Conservation (phyloP, 2,113 vertebrate genomes). For the Epinephelus moara region DNA sequence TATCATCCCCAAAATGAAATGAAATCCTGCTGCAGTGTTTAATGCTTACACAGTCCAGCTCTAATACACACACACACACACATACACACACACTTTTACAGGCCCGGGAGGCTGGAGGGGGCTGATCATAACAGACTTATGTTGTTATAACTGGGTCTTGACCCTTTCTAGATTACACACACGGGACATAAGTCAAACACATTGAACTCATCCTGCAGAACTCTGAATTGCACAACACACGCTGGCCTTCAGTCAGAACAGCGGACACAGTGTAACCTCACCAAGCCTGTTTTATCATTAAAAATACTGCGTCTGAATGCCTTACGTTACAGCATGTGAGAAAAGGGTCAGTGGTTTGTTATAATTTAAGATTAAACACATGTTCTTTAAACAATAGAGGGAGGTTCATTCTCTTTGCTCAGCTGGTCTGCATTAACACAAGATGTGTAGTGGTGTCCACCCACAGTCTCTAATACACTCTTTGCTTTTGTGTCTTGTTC, state of each 20-base stretch:
- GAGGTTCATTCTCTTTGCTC: neutral
- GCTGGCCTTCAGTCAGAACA: no score
- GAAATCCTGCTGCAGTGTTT: neutral
- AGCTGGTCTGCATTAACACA: slow-evolving; percentile 19
- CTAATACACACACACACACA: neutral
- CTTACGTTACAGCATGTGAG: neutral
- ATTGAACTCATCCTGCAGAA: neutral
- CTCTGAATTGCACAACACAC: no score
- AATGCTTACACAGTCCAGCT: neutral
- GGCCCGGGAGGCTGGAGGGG: neutral
- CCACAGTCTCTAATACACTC: neutral
- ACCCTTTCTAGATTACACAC: neutral
- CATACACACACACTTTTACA: neutral
- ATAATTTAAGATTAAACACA: neutral
- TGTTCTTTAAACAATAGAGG: neutral
- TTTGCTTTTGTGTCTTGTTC: slow-evolving; percentile 5
- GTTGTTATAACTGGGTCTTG: neutral
- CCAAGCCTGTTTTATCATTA: no score
- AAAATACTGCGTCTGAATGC: no score
- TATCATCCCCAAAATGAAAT: slow-evolving; percentile 9
- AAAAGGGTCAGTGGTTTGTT: neutral
- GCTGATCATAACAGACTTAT: neutral
- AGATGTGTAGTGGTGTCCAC: slow-evolving; percentile 14
- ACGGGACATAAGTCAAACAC: neutral
- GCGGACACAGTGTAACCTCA: no score